Conservation (phyloP, 2,888 invertebrate species). For the Crossocerus cetratus region DNA sequence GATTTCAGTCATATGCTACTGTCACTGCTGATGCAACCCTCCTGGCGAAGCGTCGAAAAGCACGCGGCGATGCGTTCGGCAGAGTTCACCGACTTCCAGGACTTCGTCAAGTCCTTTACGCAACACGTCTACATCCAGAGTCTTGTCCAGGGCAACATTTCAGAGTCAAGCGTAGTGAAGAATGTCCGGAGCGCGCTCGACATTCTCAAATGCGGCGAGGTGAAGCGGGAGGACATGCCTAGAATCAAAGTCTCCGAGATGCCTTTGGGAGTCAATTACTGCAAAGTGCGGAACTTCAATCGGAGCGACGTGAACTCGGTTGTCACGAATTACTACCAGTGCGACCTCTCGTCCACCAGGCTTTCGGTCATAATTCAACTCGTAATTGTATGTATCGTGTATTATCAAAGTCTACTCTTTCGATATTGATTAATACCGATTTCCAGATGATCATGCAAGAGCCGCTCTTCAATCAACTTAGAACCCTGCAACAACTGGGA, state of each 20-base stretch:
- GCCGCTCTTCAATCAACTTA: slow-evolving; percentile 89
- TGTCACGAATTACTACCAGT: slow-evolving; percentile 92
- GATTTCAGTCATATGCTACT: slow-evolving; percentile 83
- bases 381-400: slow-evolving; percentile 81
- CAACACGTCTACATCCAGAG: slow-evolving; percentile 84
- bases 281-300: slow-evolving; percentile 85
- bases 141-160: slow-evolving; percentile 89
- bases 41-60: slow-evolving; percentile 85
- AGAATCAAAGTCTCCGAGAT: slow-evolving; percentile 81
- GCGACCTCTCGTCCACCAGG: slow-evolving; percentile 81
- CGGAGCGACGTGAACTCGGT: slow-evolving; percentile 87
- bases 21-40: slow-evolving; percentile 82
- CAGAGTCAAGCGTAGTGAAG: slow-evolving; percentile 80
- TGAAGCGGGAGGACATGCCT: slow-evolving; percentile 78
- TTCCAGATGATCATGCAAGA: slow-evolving; percentile 88
- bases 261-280: slow-evolving; percentile 83
- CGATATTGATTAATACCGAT: background rate
- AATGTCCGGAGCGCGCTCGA: slow-evolving; percentile 80
- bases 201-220: slow-evolving; percentile 79
- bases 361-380: slow-evolving; percentile 85
- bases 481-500: slow-evolving; percentile 94
- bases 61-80: slow-evolving; percentile 79
- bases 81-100: slow-evolving; percentile 80
- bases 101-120: slow-evolving; percentile 81
- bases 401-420: background rate